phyloP scores from a whole-genome alignment of 2,888 invertebrate species.

The Labia minor region DNA sequence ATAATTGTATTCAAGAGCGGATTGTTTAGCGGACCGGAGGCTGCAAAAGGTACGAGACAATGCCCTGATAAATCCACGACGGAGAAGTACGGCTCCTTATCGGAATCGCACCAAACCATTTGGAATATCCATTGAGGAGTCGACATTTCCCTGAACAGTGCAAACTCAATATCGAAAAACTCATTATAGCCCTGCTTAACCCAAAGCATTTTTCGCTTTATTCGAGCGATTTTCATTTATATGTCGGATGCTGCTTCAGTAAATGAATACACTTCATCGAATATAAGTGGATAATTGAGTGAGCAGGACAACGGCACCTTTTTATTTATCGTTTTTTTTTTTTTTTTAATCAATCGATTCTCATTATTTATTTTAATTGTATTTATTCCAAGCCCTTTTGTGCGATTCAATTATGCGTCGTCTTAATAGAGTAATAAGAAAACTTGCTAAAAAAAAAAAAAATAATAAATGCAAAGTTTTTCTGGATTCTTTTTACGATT shows the following conservation, averaged over 20 bases:
- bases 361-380: not conserved
- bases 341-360: not conserved
- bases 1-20: conserved; percentile 17
- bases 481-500: not conserved
- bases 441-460: no score
- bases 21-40: conserved; percentile 7
- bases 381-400: not conserved
- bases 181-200: conserved; percentile 1
- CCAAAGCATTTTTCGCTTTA: conserved; percentile 18
- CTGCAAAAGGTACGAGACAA: conserved; percentile 16
- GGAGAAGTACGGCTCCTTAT: conserved; percentile 24
- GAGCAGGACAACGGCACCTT: not conserved
- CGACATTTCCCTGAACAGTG: conserved; percentile 19
- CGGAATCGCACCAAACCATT: conserved; percentile 22
- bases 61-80: conserved; percentile 21
- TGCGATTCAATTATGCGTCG: not conserved
- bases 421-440: conserved; percentile 14
- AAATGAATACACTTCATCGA: not conserved
- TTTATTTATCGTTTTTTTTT: not conserved
- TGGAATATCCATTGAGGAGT: conserved; percentile 24
- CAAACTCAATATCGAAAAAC: conserved; percentile 22
- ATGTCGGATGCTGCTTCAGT: not conserved
- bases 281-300: not conserved
- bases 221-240: not conserved
- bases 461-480: no score